Base-by-base conservation (phyloP, 2,797 vertebrate genomes). In the Kryptolebias ocellatus region DNA sequence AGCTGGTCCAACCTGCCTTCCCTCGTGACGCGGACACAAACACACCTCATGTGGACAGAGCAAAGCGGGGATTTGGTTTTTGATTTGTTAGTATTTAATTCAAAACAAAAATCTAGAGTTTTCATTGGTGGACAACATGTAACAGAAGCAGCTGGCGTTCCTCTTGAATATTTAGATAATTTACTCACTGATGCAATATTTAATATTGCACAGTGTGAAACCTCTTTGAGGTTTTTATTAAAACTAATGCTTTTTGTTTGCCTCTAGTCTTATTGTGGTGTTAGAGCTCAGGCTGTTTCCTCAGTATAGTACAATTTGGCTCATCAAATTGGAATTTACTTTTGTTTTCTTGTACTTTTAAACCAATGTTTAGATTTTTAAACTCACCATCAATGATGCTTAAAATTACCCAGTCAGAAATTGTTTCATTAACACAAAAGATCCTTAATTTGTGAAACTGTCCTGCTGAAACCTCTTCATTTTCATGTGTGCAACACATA, bases 1-100 rank as follows among this genome's bases (percentile, higher is more conserved):
- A 46, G 50, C 29, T 45, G 10, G 34, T 60, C 9, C n/a, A 56
- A 18, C 62, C 29, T 64, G 59, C 53, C 62, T 54, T 45, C 17
- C 2, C 61, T 73, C 3, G 2, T 28, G 34, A 64, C n/a, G 45
- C 47, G 53, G 45, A 39, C 29, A 31, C 29, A 67, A 31, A n/a
- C 20, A n/a, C 49, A 52, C 39, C 46, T 76, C 17, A 46, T 0
- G 5, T 51, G 56, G 77, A 79, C 72, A 47, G 37, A 65, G 34
- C 28, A 1, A 24, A 27, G 17, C 15, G 49, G n/a, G 53, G 44
- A 20, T 11, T 4, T 29, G 4, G 24, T 29, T 37, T 66, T 53
- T 45, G 2, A 60, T 27, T 64, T 0, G 55, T 64, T 37, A 16
- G 51, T 51, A 18, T 55, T 34, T 53, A 5, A 34, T 59, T 46